Evolutionary conservation across 2,113 vertebrate species (phyloP).

Genomic region (Heterocephalus glaber): DNA sequence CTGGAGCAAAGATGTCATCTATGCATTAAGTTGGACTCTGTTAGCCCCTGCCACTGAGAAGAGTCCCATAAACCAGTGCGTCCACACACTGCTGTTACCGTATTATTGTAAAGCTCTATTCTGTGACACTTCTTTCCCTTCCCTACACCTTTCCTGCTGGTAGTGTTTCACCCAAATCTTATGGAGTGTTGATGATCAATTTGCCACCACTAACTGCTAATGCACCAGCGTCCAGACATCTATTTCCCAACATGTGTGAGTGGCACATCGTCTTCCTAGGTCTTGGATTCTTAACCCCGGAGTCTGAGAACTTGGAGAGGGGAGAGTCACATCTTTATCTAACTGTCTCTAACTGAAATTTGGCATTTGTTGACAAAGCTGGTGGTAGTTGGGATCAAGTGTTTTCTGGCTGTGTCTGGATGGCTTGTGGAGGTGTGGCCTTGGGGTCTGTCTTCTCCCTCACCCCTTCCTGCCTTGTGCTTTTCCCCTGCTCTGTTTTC

Average conservation of each 20-base stretch:
- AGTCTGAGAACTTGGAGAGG: not conserved
- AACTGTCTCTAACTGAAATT: not conserved
- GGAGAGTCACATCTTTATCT: not conserved
- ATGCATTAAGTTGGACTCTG: not conserved
- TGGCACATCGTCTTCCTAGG: not conserved
- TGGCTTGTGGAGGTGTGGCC: not conserved
- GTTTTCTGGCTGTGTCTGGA: not conserved
- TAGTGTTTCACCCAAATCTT: not conserved
- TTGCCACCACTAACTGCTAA: not conserved
- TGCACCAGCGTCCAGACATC: not conserved
- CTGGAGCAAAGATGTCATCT: too few relatives aligned
- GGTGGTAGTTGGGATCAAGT: not conserved
- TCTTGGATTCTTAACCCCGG: not conserved
- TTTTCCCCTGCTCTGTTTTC: not conserved
- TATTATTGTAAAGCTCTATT: not conserved
- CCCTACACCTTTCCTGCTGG: not conserved
- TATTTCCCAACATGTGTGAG: not conserved
- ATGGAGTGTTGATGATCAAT: not conserved
- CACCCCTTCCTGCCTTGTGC: too few relatives aligned
- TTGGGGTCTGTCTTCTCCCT: not conserved
- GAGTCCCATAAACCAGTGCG: fast-evolving
- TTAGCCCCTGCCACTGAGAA: not conserved
- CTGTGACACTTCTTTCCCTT: not conserved
- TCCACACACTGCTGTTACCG: not conserved
- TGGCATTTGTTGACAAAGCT: not conserved